Evolutionary conservation across 2,797 vertebrate genomes (phyloP), one percentile per base, ranked within the genome.

Genomic region (Paedocypris micromegethes): DNA sequence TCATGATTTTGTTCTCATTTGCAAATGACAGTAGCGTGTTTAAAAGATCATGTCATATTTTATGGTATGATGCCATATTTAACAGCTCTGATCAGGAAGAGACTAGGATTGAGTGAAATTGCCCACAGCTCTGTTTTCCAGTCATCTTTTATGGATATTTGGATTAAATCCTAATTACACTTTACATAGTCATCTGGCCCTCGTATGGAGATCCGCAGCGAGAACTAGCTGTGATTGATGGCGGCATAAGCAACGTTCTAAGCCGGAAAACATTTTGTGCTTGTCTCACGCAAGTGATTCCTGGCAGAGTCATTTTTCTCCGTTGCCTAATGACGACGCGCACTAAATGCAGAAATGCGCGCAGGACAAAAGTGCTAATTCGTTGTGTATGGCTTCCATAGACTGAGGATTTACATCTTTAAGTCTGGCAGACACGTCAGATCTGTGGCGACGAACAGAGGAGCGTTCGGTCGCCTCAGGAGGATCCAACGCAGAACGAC

Each of bases 251-350:
- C 57, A 65, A 58, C 70, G 71, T 72, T 74, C 68, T 79, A 73
- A 43, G 39, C 59, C 61, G 65, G 72, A 48, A 77, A 83, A 84
- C 76, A 84, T 87, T 85, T 77, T 72, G 69, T 73, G 74, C 79
- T 79, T 86, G 79, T 87, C 78, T 87, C 84, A 85, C 86, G 85
- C 82, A 84, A 87, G 85, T 87, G 73, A 84, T 79, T 79, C 71
- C 76, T 73, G 79, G 75, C 78, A 77, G 70, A 70, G 64, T 83
- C 77, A 88, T 86, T 83, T 85, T 84, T 82, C 79, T 75, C 75
- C 80, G 79, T 78, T 72, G 80, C 79, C 66, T 80, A 82, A 85
- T 84, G 83, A 83, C 78, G 80, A 64, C 49, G 9, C 51, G 37
- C 63, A 54, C 44, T 68, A 42, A 62, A 66, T 52, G 23, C 23